These are phyloP conservation scores for Drosophila stalkeri DNA, from an alignment of 2,888 invertebrate genomes.

Conservation along the genomic window DNA sequence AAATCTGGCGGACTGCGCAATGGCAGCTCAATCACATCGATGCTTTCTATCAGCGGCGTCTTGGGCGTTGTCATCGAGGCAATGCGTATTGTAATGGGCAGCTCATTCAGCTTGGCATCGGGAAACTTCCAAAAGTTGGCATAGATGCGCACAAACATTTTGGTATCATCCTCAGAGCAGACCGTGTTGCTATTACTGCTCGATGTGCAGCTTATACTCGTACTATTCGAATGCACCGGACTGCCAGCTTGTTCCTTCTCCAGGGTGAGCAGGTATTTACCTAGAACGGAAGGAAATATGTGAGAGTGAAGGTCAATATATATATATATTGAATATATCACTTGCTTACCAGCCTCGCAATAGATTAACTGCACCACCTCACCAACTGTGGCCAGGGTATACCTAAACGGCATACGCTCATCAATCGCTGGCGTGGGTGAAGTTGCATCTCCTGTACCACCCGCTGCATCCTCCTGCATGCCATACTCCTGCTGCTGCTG, in stretches of 20 bases:
- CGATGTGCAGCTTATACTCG: slow-evolving; percentile 82
- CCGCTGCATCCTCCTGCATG: slow-evolving; percentile 16
- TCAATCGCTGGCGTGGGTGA: slow-evolving; percentile 52
- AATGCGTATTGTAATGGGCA: slow-evolving; percentile 87
- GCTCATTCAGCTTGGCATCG: slow-evolving; percentile 85
- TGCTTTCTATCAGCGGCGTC: slow-evolving; percentile 87
- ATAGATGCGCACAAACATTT: slow-evolving; percentile 88
- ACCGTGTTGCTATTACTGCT: slow-evolving; percentile 82
- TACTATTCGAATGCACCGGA: slow-evolving; percentile 80
- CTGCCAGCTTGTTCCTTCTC: slow-evolving; percentile 83
- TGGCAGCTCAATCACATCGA: slow-evolving; percentile 92
- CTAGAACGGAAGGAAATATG: slow-evolving; percentile 41
- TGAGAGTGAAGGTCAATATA: no score
- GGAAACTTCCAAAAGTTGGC: slow-evolving; percentile 88
- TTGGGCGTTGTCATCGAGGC: slow-evolving; percentile 91
- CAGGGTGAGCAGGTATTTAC: slow-evolving; percentile 82
- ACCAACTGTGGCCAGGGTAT: slow-evolving; percentile 90
- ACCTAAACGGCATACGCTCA: slow-evolving; percentile 74
- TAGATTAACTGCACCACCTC: slow-evolving; percentile 89
- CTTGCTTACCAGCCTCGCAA: slow-evolving; percentile 87
- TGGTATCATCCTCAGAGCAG: slow-evolving; percentile 84
- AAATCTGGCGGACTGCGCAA: slow-evolving; percentile 87
- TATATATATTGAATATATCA: not conserved
- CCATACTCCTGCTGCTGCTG: slow-evolving; percentile 40
- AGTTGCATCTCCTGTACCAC: slow-evolving; percentile 30